These are phyloP conservation scores for Andrena fulva DNA, from an alignment of 2,888 invertebrate genomes.

Conservation along the genomic window DNA sequence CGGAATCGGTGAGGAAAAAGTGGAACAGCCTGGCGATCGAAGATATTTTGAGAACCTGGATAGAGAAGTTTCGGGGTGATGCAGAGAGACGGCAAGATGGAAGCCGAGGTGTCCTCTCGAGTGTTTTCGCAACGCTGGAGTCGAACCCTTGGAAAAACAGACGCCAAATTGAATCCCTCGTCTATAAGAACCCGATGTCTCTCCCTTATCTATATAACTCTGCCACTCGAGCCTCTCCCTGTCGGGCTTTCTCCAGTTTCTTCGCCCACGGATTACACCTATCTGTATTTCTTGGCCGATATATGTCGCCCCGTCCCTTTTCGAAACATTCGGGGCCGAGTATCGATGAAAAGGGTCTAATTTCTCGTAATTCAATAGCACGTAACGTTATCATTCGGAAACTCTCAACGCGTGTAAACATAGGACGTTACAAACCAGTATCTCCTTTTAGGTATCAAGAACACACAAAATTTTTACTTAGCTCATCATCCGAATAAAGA, in stretches of 20 bases:
- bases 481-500: too few species aligned
- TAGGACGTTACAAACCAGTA: not conserved
- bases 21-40: conserved; percentile 66
- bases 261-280: conserved; percentile 60
- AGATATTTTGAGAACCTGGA: conserved; percentile 70
- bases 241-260: conserved; percentile 60
- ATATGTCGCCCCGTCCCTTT: conserved; percentile 18
- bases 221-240: conserved; percentile 66
- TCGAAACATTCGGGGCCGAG: not conserved
- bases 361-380: not conserved
- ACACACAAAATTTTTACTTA: too few species aligned
- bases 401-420: not conserved
- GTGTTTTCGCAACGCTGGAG: conserved; percentile 84
- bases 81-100: conserved; percentile 78
- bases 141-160: conserved; percentile 85
- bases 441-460: too few species aligned
- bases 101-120: conserved; percentile 82
- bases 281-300: conserved; percentile 43
- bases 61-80: conserved; percentile 56
- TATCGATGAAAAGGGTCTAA: not conserved
- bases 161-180: conserved; percentile 84
- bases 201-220: conserved; percentile 68
- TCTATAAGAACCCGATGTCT: conserved; percentile 78
- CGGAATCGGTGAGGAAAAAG: conserved; percentile 52
- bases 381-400: not conserved